Evolutionary conservation across 2,113 vertebrate species (phyloP).

Genomic region (Vidua chalybeata): DNA sequence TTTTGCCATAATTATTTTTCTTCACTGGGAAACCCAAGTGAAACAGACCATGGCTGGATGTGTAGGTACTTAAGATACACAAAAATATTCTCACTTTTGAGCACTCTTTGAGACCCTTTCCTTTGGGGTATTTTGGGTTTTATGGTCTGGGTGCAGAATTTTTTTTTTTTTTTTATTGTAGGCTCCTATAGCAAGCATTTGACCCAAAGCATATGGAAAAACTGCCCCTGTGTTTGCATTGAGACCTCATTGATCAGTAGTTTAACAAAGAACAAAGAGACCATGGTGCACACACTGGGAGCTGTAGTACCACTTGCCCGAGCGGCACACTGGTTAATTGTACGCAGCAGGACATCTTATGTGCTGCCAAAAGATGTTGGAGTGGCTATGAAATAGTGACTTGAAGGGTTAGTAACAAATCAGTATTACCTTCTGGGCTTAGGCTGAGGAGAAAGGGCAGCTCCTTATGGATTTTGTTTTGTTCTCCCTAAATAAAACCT

Average conservation of each 20-base stretch:
- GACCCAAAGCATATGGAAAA: neutral
- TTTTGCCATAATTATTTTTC: neutral
- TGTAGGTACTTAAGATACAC: neutral
- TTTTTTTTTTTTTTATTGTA: neutral
- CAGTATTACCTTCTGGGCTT: constrained; percentile 8
- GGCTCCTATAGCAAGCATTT: neutral
- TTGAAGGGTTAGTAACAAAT: constrained; percentile 34
- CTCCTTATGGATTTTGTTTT: neutral
- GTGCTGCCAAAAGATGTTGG: constrained; percentile 17
- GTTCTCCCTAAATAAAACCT: constrained; percentile 7
- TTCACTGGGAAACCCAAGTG: neutral
- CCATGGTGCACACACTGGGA: neutral
- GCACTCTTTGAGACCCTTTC: neutral
- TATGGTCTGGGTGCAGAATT: neutral
- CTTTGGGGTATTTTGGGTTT: neutral
- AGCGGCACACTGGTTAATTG: constrained; percentile 26
- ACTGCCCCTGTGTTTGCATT: neutral
- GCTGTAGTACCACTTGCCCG: neutral
- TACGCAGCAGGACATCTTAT: constrained; percentile 3
- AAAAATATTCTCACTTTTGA: neutral
- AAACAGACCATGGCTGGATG: neutral
- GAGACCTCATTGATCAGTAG: neutral
- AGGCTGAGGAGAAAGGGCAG: neutral
- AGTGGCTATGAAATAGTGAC: constrained; percentile 16
- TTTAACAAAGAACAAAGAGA: neutral